phyloP scores from a whole-genome alignment of 2,888 invertebrate species.

The Trilocha varians region DNA sequence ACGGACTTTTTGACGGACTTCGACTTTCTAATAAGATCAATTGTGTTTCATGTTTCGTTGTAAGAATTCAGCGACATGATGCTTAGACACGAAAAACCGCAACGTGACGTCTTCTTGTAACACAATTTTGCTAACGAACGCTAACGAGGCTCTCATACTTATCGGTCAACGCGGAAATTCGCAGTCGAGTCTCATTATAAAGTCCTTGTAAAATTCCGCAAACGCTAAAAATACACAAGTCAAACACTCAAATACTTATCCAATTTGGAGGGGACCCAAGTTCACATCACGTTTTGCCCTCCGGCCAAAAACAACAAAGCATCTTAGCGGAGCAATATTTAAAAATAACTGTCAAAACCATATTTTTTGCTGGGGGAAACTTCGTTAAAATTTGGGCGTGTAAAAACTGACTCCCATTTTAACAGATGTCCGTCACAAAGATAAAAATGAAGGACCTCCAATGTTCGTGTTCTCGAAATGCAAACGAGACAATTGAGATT shows the following conservation, averaged over 20 bases:
- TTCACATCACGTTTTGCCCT: conserved; percentile 28
- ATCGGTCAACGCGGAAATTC: conserved; percentile 21
- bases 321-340: conserved; percentile 39
- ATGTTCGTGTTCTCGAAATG: conserved; percentile 42
- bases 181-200: conserved; percentile 21
- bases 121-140: conserved; percentile 35
- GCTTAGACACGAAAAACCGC: too few species aligned
- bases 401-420: conserved; percentile 53
- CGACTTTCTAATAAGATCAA: conserved; percentile 59
- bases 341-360: conserved; percentile 49
- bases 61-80: too few species aligned
- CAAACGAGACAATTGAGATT: conserved; percentile 47
- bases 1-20: conserved; percentile 38
- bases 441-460: conserved; percentile 45
- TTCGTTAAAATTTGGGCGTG: conserved; percentile 53
- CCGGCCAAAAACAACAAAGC: conserved; percentile 24
- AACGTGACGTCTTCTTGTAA: conserved; percentile 23
- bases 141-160: conserved; percentile 32
- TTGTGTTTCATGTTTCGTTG: conserved; percentile 28
- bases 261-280: conserved; percentile 22
- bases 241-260: conserved; percentile 15
- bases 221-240: conserved; percentile 17
- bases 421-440: conserved; percentile 45
- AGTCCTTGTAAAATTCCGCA: conserved; percentile 18
- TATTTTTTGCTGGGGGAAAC: conserved; percentile 41